phyloP scores from a whole-genome alignment of 2,888 invertebrate genomes.

The Calameuta filiformis region DNA sequence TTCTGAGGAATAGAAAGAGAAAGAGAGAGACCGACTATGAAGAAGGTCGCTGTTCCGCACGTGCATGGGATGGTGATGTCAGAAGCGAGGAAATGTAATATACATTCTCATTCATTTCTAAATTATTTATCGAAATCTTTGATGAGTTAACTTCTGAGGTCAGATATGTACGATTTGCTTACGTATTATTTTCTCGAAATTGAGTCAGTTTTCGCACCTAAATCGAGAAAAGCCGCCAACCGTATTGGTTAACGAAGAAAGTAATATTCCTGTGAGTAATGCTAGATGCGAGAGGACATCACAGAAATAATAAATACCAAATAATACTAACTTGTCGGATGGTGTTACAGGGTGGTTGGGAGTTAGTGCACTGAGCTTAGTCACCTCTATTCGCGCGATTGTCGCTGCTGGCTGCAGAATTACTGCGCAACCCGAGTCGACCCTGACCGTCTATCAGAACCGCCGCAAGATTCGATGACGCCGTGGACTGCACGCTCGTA shows the following conservation, averaged over 20 bases:
- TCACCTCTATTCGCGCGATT: conserved; percentile 64
- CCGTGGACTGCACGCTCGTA: conserved; percentile 64
- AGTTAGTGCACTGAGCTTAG: conserved; percentile 51
- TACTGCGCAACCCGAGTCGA: conserved; percentile 59
- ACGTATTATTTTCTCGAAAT: no score
- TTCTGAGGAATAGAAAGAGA: no score
- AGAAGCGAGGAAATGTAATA: no score
- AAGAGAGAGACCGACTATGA: no score
- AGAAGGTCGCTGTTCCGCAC: no score
- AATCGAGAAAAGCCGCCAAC: no score
- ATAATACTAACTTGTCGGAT: conserved; percentile 51
- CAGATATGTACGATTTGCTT: no score
- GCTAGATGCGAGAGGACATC: conserved; percentile 10
- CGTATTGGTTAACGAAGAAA: background rate
- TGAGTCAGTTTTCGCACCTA: no score
- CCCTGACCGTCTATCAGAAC: conserved; percentile 70
- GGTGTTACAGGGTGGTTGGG: conserved; percentile 52
- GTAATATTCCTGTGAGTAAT: background rate
- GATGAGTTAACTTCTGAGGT: no score
- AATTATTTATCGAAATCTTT: no score
- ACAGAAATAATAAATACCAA: conserved; percentile 27
- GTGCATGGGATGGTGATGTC: no score
- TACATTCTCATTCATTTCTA: no score
- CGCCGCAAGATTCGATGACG: conserved; percentile 70
- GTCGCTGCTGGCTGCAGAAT: conserved; percentile 57